A percentile compares a stretch with the other conserved stretches of the same genome.
Conservation (phyloP, 2,113 vertebrate species). For the Eptesicus fuscus region DNA sequence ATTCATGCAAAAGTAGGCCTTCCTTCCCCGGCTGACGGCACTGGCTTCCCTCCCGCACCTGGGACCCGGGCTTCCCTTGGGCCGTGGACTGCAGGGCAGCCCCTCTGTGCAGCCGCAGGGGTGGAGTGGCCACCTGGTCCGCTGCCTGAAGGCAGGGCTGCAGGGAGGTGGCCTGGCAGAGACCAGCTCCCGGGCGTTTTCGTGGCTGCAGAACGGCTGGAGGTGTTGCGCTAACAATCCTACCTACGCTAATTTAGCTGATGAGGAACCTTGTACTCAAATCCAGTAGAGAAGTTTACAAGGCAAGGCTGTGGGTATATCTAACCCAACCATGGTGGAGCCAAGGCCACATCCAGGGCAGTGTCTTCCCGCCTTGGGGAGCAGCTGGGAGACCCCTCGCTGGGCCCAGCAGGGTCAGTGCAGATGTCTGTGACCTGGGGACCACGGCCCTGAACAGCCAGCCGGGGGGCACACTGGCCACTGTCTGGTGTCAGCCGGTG, state of each 20-base stretch:
- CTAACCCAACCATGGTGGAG: not conserved
- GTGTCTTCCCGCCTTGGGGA: not conserved
- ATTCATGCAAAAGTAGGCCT: too few species aligned
- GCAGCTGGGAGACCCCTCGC: not conserved
- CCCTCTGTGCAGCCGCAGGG: not conserved
- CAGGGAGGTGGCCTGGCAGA: not conserved
- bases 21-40: too few species aligned
- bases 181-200: not conserved
- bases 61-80: not conserved
- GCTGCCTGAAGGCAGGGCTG: not conserved
- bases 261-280: not conserved
- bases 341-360: not conserved
- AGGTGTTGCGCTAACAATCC: not conserved
- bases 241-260: not conserved
- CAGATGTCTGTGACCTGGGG: fast-evolving
- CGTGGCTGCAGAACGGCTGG: not conserved
- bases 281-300: not conserved
- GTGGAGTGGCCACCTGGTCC: not conserved
- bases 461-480: not conserved
- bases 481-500: not conserved
- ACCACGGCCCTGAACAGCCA: not conserved
- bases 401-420: fast-evolving
- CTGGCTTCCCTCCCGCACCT: too few species aligned
- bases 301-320: not conserved
- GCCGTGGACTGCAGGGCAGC: not conserved